Base-by-base conservation (phyloP, 2,797 vertebrate genomes). In the Acanthis flammea region DNA sequence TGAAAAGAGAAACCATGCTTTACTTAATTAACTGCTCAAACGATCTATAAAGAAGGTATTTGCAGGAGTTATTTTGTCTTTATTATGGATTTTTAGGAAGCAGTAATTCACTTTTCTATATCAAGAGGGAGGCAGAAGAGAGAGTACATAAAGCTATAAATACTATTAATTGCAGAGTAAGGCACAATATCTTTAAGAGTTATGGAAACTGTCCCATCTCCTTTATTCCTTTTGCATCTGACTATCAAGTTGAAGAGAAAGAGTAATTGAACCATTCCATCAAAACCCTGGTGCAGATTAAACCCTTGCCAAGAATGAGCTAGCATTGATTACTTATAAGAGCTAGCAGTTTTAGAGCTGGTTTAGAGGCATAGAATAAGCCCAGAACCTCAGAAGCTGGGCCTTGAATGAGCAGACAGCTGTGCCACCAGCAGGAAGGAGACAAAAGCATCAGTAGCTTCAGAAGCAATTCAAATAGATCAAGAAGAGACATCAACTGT, bases 401-500 rank as follows among this genome's bases (percentile, higher is more conserved):
- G 12, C 41, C 45, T 33, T 76, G 28, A 74, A 90, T 86, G 75
- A 76, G 31, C 9, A 93, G 80, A 74, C 89, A 95, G 77, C 88
- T 95, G 55, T 63, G 84, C 41, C 48, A 62, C 74, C 60, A 91
- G 37, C 65, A 57, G 9, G 60, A 53, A 48, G 50, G 57, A 91
- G 31, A 77, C 61, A 89, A 97, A 95, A 92, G 63, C 25, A 2
- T 95, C 77, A 86, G 75, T 91, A 92, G 81, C 90, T 95, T 94
- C 48, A 95, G 84, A 86, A 95, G 67, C 73, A 74, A 86, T 67
- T 90, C 60, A 74, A 88, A 88, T 61, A 94, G 71, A 84, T 81
- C 61, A 53, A 86, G 62, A 66, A 50, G 23, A 70, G 28, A 77
- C 70, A 92, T 75, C 67, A 70, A 68, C 77, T 80, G 27, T 23